Base-by-base conservation (phyloP, 2,888 invertebrate species). In the Lasioglossum calceatum region DNA sequence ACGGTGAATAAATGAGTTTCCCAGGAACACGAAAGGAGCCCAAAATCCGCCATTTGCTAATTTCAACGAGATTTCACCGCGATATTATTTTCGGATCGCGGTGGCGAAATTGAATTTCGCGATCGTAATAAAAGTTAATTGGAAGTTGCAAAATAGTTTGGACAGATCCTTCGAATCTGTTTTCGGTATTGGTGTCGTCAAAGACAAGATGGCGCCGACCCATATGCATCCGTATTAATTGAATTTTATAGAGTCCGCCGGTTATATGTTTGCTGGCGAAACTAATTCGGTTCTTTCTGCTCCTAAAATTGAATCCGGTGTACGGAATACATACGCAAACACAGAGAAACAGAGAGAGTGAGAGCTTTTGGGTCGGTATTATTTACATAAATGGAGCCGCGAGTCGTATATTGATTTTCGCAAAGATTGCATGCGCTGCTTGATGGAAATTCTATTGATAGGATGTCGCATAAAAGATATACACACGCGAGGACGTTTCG, bases 321-420 rank as follows among this genome's bases (percentile, higher is more conserved):
- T 14, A 32, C n/a, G 42, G 50, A 82, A 81, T 32, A 42, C n/a
- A 32, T 67, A 8, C 36, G 16, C 61, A 7, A 14, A 7, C 27
- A 7, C 7, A 27, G 54, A 54, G 14, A 44, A 44, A 44, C 44
- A 14, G 44, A 14, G 44, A 44, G 44, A 14, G 44, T 7, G 19
- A 50, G 23, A 54, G n/a, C 23, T 54, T 23, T 54, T 23, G 54
- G 54, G 8, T 23, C 54, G 54, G 27, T 67, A 54, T 82, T 82
- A 67, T 82, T 82, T 81, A 54, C 73, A 58, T 74, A 81, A 82
- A 82, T 61, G 39, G 47, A 39, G 16, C 32, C 12, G 36, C n/a
- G 23, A 39, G 47, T 39, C 23, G 50, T n/a, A 47, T 50, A 83
- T 83, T 64, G 84, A 84, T 72, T 84, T 84, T 78, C 47, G 54